Base-by-base conservation (phyloP, 1,140 invertebrate species). In the Orchesella cincta region DNA sequence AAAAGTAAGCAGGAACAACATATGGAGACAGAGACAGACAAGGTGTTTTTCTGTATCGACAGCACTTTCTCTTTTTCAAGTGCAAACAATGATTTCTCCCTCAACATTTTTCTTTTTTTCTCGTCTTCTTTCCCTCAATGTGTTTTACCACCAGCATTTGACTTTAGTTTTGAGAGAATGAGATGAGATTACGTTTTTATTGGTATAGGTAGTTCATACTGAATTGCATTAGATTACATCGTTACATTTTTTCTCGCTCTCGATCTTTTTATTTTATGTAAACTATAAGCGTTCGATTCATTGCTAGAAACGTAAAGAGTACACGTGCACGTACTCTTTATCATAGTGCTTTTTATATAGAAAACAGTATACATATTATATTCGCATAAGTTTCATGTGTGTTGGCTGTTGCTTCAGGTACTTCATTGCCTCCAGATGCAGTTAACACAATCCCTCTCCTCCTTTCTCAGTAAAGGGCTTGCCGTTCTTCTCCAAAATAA, bases 371-470 rank as follows among this genome's bases (percentile, higher is more conserved):
- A 46, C 8, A 46, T 46, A 46, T 46, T 12, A 46, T 8, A 46
- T 12, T 12, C 14, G 52, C 8, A 23, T 18, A 57, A 23, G 23
- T n/a, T n/a, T 14, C 5, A 18, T 57, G 52, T 57, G 52, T 57
- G 8, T 3, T 23, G 8, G 14, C 52, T 57, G 52, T 57, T 57
- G 52, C 52, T 57, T 57, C 52, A 57, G 52, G 52, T 57, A 57
- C 52, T 57, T 57, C 5, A 14, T 57, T 57, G 8, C 52, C 23
- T 57, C 8, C 8, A 57, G 52, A 57, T 57, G 52, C 52, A 57
- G 52, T 57, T 57, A 57, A 57, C 52, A 57, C 52, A 57, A 57
- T 57, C 52, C 52, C 52, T 57, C 52, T 57, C 18, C 18, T 46
- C 39, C 39, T 46, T 46, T 46, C 39, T 46, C 18, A 8, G 18